Evolutionary conservation across 2,888 invertebrate genomes (phyloP), one percentile per base, ranked within the genome.

Genomic region (Drosophila putrida): DNA sequence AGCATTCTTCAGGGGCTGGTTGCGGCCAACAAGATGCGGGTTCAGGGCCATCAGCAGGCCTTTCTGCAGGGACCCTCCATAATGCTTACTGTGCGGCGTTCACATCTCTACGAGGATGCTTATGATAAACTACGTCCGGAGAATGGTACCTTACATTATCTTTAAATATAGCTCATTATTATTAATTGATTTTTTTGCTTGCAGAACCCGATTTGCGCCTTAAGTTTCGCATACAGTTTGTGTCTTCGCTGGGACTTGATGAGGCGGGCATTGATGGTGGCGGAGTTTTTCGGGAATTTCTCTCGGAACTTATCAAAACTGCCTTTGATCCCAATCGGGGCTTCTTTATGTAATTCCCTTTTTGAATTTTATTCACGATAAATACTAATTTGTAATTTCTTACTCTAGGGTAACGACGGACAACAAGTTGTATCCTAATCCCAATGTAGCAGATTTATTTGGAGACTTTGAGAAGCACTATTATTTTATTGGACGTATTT

Each of bases 251-350:
- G 1, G 99, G 99, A 0, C 93, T 98, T 11, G 97, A 98, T 83
- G 99, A 99, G 92, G 98, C 98, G 0, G 99, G 99, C 0, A 97
- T 99, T 2, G 99, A 99, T 91, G 99, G 99, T 2, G 99, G 99
- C 2, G 99, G 99, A 0, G 95, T 99, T 11, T 98, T 98, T 90
- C 94, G 99, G 49, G 99, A 99, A 92, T 99, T 99, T 91, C 93
- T 99, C 4, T 96, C 97, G 1, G 98, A 99, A 92, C 93, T 99
- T 9, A 94, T 99, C 31, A 98, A 97, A 94, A 97, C 98, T 0
- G 97, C 97, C 0, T 99, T 99, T 90, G 98, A 99, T 93, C 98
- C 99, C 0, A 98, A 98, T 92, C 94, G 99, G 59, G 99, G 99
- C 0, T 96, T 99, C 91, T 98, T 98, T 91, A 92, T 93, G 92